These are phyloP conservation scores for Chelonoidis abingdonii DNA, from an alignment of 2,113 vertebrate genomes.

Conservation along the genomic window DNA sequence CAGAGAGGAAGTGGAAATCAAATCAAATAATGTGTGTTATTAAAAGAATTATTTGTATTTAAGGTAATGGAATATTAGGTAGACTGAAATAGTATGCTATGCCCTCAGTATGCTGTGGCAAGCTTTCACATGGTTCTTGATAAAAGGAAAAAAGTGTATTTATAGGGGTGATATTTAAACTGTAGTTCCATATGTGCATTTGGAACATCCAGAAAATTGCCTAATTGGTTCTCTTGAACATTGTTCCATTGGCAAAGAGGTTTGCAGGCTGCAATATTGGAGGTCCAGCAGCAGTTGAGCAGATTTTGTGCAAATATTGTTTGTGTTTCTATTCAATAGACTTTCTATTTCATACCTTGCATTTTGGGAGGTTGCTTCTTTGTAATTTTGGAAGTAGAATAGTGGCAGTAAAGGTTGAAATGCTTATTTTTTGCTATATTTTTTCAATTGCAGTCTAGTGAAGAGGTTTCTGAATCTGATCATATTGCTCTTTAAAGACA, in stretches of 20 bases:
- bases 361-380: slow-evolving; percentile 10
- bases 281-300: neutral
- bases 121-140: neutral
- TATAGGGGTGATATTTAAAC: slow-evolving; percentile 14
- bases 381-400: slow-evolving; percentile 21
- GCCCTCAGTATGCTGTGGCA: neutral
- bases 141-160: neutral
- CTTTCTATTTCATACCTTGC: neutral
- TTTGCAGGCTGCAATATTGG: slow-evolving; percentile 1
- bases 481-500: neutral
- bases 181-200: slow-evolving; percentile 2
- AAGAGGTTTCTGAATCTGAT: neutral
- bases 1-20: neutral
- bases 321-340: neutral
- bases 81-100: neutral
- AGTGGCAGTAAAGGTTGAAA: slow-evolving; percentile 8
- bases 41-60: neutral
- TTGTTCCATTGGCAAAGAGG: neutral
- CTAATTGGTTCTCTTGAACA: neutral
- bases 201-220: slow-evolving; percentile 19
- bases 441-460: slow-evolving; percentile 10
- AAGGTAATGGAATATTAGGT: neutral
- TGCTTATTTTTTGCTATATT: slow-evolving; percentile 15
- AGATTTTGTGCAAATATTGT: slow-evolving; percentile 3
- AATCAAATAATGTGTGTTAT: neutral